These are phyloP conservation scores for Arnoldichthys spilopterus DNA, from an alignment of 2,797 vertebrate species.

Conservation along the genomic window DNA sequence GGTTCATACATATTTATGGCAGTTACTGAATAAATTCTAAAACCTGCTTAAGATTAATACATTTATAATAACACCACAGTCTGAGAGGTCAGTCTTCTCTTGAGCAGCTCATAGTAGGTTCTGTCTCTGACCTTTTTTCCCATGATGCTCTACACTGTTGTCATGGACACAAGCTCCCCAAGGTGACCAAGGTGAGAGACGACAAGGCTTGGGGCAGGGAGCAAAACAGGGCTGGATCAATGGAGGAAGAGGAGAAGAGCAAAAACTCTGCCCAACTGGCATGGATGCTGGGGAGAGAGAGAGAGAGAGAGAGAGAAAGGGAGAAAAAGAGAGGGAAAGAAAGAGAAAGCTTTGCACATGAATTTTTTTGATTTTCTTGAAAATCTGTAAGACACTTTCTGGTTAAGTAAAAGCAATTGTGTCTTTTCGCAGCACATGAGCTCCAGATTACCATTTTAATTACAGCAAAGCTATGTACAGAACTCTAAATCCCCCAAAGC, in stretches of 20 bases:
- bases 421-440: slow-evolving; percentile 27
- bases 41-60: too few relatives aligned
- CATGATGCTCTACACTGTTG: slow-evolving; percentile 77
- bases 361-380: background rate
- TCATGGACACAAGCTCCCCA: slow-evolving; percentile 83
- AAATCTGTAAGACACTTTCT: background rate
- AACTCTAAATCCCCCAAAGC: slow-evolving; percentile 7
- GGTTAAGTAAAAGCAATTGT: slow-evolving; percentile 25
- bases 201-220: slow-evolving; percentile 75
- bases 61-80: too few relatives aligned
- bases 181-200: slow-evolving; percentile 77
- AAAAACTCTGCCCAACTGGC: slow-evolving; percentile 76
- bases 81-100: too few relatives aligned
- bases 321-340: background rate
- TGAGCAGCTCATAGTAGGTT: slow-evolving; percentile 18
- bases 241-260: slow-evolving; percentile 69
- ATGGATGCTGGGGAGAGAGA: slow-evolving; percentile 56
- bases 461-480: slow-evolving; percentile 33
- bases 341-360: background rate
- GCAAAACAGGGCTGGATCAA: slow-evolving; percentile 77
- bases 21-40: too few relatives aligned
- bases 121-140: slow-evolving; percentile 77
- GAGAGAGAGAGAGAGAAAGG: background rate
- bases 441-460: slow-evolving; percentile 49
- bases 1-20: too few relatives aligned